A percentile compares a stretch with the other conserved stretches of the same genome.
phyloP scores from a whole-genome alignment of 2,113 vertebrate genomes.

The Strix uralensis region DNA sequence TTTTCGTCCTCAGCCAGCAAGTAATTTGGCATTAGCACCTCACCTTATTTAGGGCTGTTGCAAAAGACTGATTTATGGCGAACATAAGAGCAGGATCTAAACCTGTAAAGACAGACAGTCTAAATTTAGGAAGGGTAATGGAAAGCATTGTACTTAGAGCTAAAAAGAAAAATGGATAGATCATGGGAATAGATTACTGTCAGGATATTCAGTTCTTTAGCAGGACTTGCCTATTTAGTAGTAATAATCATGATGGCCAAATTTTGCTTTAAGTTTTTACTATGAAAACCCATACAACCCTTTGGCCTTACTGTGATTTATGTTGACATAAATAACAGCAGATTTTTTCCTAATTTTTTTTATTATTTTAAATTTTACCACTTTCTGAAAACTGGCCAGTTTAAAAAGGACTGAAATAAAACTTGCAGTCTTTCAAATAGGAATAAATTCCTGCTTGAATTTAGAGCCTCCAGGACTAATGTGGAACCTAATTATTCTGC shows the following conservation, averaged over 20 bases:
- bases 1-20: neutral
- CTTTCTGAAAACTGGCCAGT: neutral
- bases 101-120: neutral
- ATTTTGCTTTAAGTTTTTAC: neutral
- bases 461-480: neutral
- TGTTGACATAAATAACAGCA: neutral
- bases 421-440: neutral
- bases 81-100: neutral
- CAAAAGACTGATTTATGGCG: neutral
- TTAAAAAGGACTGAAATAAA: neutral
- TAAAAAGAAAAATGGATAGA: neutral
- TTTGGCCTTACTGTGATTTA: neutral
- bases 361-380: neutral
- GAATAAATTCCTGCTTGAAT: neutral
- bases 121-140: conserved; percentile 38
- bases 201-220: neutral
- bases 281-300: neutral
- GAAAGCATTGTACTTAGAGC: neutral
- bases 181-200: neutral
- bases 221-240: neutral
- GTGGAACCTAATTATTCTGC: neutral
- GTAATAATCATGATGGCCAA: neutral
- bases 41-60: conserved; percentile 3
- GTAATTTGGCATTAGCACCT: neutral
- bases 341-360: neutral